Evolutionary conservation across 2,888 invertebrate species (phyloP).

Genomic region (Gisinianus flammeolus): DNA sequence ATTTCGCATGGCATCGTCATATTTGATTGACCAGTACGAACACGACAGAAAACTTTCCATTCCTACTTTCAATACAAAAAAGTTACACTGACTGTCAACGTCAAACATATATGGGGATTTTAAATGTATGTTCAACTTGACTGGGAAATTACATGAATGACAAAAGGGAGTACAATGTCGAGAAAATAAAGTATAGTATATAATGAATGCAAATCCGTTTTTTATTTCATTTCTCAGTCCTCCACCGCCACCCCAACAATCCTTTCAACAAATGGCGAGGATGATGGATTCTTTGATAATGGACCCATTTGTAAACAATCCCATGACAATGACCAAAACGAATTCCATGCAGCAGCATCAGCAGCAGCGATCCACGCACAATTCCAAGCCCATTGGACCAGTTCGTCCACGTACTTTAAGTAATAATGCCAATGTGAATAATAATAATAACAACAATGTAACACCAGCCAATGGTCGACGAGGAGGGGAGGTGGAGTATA

Average conservation of each 20-base stretch:
- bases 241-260: constrained; percentile 50
- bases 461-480: constrained; percentile 28
- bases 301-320: constrained; percentile 68
- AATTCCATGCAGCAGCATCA: constrained; percentile 69
- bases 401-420: constrained; percentile 53
- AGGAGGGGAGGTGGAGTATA: constrained; percentile 35
- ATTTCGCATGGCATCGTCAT: no score
- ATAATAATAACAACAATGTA: constrained; percentile 42
- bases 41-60: no score
- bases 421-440: constrained; percentile 47
- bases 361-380: constrained; percentile 60
- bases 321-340: constrained; percentile 69
- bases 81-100: no score
- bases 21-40: no score
- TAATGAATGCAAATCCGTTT: no score
- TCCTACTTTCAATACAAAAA: no score
- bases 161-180: no score
- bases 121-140: no score
- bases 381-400: constrained; percentile 53
- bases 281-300: constrained; percentile 77
- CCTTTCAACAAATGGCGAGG: constrained; percentile 71
- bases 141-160: no score
- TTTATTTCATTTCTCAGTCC: constrained; percentile 39
- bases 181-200: no score
- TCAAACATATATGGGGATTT: no score